Evolutionary conservation across 2,797 vertebrate genomes (phyloP).

Genomic region (Tokudaia tokunoshimensis): DNA sequence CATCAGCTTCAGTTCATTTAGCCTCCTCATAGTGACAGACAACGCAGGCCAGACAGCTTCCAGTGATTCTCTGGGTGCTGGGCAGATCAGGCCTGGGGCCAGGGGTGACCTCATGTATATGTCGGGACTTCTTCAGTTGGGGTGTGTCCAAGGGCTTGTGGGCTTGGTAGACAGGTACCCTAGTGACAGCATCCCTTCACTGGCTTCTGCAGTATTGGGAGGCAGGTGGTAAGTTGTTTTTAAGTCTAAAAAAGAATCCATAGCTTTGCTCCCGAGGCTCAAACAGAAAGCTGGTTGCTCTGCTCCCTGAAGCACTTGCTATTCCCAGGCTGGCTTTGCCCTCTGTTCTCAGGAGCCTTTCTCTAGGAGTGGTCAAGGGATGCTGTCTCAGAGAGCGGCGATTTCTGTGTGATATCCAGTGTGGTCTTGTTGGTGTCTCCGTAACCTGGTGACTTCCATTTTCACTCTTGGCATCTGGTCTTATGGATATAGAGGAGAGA

Average conservation of each 20-base stretch:
- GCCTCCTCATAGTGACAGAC: neutral
- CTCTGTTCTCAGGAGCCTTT: neutral
- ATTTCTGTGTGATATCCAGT: neutral
- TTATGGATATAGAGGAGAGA: neutral
- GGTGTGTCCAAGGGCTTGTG: neutral
- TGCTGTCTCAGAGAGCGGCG: neutral
- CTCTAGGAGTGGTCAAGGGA: neutral
- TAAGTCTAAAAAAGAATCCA: neutral
- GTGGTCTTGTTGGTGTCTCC: neutral
- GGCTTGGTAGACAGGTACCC: neutral
- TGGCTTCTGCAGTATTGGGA: neutral
- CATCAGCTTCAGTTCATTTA: neutral
- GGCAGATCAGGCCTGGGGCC: neutral
- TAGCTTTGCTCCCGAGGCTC: neutral
- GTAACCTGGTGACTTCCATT: neutral
- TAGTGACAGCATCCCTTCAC: neutral
- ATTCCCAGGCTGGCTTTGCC: neutral
- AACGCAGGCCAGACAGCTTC: neutral
- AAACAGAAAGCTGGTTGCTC: neutral
- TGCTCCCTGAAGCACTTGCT: fast-evolving
- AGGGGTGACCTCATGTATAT: neutral
- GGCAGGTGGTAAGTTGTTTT: neutral
- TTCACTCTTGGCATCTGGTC: neutral
- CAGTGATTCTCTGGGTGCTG: neutral
- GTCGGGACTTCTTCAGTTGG: neutral